A percentile compares a stretch with the other conserved stretches of the same genome.
Evolutionary conservation across 2,888 invertebrate genomes (phyloP).

Genomic region (Antheraea yamamai): DNA sequence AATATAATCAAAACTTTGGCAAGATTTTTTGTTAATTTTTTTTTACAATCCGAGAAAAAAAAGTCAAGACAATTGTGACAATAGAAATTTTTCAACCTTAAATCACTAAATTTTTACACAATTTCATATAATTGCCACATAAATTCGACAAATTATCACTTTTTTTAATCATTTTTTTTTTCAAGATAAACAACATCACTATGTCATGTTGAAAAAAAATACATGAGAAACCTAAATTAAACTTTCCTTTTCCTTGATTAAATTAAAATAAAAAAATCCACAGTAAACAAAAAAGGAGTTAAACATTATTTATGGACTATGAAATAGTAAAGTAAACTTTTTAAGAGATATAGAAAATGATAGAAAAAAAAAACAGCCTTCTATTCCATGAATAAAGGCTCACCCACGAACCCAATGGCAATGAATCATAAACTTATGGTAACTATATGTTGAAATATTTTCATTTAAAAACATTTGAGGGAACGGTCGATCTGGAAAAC

Average conservation of each 20-base stretch:
- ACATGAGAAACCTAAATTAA: background rate
- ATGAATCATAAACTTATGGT: constrained; percentile 16
- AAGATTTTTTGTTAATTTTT: constrained; percentile 48
- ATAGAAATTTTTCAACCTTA: constrained; percentile 32
- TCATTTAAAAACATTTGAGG: background rate
- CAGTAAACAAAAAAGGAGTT: background rate
- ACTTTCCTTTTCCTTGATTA: background rate
- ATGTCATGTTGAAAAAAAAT: constrained; percentile 25
- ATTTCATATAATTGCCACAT: constrained; percentile 61
- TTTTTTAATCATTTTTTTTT: constrained; percentile 26
- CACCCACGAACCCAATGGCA: constrained; percentile 8
- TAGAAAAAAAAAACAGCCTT: background rate
- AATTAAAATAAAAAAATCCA: background rate
- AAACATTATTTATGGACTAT: background rate
- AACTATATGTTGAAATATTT: constrained; percentile 8
- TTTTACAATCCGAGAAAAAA: constrained; percentile 17
- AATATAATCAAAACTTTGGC: constrained; percentile 55
- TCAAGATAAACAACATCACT: constrained; percentile 35
- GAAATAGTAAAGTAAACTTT: background rate
- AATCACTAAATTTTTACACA: constrained; percentile 36
- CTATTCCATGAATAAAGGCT: background rate
- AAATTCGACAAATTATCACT: constrained; percentile 79
- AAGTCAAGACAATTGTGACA: constrained; percentile 40
- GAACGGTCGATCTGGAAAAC: background rate
- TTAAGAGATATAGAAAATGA: background rate